phyloP scores from a whole-genome alignment of 2,113 vertebrate species.

The Coracopsis vasa region DNA sequence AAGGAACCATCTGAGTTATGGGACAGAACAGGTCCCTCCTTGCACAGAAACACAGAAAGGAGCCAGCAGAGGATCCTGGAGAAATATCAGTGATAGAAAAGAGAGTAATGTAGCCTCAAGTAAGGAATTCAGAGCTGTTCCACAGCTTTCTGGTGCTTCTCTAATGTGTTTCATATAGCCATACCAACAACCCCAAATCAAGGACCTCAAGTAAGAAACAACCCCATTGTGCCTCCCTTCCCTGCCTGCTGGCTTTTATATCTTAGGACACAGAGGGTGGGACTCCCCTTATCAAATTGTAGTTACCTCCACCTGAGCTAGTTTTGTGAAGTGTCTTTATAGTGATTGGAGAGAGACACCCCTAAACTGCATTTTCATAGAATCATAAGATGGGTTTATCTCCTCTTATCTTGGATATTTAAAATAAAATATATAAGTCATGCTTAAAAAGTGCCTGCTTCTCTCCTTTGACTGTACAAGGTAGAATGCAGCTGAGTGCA shows the following conservation, averaged over 20 bases:
- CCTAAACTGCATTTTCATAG: neutral
- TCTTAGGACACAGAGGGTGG: neutral
- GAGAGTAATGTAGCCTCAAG: neutral
- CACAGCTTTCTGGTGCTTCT: neutral
- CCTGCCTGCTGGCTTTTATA: neutral
- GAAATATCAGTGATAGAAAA: neutral
- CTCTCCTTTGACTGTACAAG: neutral
- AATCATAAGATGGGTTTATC: neutral
- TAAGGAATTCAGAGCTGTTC: neutral
- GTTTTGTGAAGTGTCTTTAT: neutral
- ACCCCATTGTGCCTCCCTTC: neutral
- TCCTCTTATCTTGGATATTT: neutral
- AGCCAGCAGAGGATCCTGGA: fast-evolving
- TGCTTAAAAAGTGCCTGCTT: neutral
- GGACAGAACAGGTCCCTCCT: neutral
- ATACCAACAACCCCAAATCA: neutral
- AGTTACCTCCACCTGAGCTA: neutral
- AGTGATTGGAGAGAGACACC: neutral
- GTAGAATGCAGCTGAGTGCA: neutral
- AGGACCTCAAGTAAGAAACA: neutral
- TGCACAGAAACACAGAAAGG: neutral
- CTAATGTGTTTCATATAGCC: neutral
- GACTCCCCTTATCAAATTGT: neutral
- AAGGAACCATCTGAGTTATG: fast-evolving
- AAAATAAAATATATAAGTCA: neutral